These are phyloP conservation scores for Watersipora subatra DNA, from an alignment of 1,140 invertebrate species.

Conservation along the genomic window DNA sequence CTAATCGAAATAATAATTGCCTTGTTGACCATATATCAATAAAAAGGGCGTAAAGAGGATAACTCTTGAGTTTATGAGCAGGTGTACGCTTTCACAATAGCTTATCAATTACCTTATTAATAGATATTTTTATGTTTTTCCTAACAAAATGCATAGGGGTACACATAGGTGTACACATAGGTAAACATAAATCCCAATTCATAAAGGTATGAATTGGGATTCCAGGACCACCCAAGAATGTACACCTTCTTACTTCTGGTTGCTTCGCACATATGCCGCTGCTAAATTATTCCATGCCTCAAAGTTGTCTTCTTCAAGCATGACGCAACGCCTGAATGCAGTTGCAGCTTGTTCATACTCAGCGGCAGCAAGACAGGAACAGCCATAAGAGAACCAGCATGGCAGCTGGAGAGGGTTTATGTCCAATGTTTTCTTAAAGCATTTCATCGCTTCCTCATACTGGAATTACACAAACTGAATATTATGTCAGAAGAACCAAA, in stretches of 20 bases:
- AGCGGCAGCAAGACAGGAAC: constrained; percentile 60
- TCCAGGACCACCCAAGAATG: too few species aligned
- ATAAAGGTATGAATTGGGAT: too few species aligned
- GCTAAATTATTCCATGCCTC: constrained; percentile 96
- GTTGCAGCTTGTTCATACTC: constrained; percentile 67
- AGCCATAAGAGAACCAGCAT: constrained; percentile 75
- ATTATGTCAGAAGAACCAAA: neutral
- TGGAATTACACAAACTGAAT: constrained; percentile 16
- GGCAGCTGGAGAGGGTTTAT: constrained; percentile 53
- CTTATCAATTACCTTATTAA: too few species aligned
- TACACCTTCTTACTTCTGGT: constrained; percentile 70
- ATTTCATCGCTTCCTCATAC: constrained; percentile 29
- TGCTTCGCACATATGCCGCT: constrained; percentile 73
- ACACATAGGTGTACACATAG: too few species aligned
- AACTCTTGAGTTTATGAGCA: too few species aligned
- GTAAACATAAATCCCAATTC: too few species aligned
- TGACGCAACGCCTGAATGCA: constrained; percentile 72
- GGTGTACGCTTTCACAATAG: too few species aligned
- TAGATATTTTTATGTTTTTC: too few species aligned
- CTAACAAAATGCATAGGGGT: too few species aligned
- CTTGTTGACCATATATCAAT: too few species aligned
- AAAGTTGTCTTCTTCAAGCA: constrained; percentile 70
- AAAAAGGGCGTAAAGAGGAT: too few species aligned
- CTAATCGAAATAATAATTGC: too few species aligned
- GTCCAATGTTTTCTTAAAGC: constrained; percentile 64